These are phyloP conservation scores for Epinotia bilunana DNA, from an alignment of 2,888 invertebrate genomes.

Conservation along the genomic window DNA sequence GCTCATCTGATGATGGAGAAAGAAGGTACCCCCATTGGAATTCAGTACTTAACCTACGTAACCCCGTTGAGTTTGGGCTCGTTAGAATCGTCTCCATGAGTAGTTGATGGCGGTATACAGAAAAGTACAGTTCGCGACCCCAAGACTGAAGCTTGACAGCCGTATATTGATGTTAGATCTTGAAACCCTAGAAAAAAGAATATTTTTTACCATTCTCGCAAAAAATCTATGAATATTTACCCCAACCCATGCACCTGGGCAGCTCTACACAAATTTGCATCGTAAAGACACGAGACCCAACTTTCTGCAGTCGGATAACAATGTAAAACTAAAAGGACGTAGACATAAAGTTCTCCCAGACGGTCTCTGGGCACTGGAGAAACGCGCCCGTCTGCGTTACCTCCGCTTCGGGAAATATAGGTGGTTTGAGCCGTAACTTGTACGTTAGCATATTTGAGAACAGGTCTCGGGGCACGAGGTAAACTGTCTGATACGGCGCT, in stretches of 20 bases:
- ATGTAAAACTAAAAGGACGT: slow-evolving; percentile 51
- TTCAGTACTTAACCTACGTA: too few species aligned
- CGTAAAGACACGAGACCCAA: slow-evolving; percentile 48
- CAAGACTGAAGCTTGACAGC: too few species aligned
- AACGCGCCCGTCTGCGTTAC: background rate
- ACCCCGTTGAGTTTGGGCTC: too few species aligned
- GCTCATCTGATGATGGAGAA: too few species aligned
- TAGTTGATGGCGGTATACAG: too few species aligned
- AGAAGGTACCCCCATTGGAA: too few species aligned
- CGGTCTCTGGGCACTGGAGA: slow-evolving; percentile 27
- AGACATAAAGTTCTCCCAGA: slow-evolving; percentile 49
- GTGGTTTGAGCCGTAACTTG: slow-evolving; percentile 7
- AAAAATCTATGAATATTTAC: slow-evolving; percentile 9
- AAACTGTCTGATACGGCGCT: slow-evolving; percentile 12
- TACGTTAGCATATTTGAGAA: slow-evolving; percentile 10
- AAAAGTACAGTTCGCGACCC: too few species aligned
- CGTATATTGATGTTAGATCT: too few species aligned
- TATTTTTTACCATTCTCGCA: background rate
- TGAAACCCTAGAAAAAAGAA: too few species aligned
- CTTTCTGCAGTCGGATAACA: slow-evolving; percentile 49
- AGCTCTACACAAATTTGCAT: slow-evolving; percentile 52
- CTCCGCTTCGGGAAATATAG: background rate
- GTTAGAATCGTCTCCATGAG: too few species aligned
- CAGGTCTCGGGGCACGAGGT: background rate
- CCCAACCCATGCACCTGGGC: slow-evolving; percentile 35